phyloP scores from a whole-genome alignment of 2,113 vertebrate species.

The Sylvilagus bachmani region DNA sequence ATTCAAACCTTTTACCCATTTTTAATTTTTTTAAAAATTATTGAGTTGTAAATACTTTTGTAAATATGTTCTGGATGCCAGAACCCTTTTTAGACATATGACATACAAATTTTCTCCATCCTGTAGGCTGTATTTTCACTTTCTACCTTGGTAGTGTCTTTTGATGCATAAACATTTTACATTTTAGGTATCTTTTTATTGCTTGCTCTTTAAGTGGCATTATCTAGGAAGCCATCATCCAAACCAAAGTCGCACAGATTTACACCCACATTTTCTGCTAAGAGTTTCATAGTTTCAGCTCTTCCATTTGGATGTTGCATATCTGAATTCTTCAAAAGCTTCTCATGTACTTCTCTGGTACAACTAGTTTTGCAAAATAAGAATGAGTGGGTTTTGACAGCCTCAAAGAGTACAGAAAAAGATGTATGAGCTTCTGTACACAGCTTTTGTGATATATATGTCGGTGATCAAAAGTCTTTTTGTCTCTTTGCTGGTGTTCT shows the following conservation, averaged over 20 bases:
- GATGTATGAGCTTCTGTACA: not conserved
- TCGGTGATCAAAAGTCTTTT: not conserved
- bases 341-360: not conserved
- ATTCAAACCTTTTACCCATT: not conserved
- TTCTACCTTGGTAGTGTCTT: not conserved
- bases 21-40: not conserved
- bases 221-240: constrained; percentile 20
- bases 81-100: constrained; percentile 21
- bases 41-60: constrained; percentile 12
- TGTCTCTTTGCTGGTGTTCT: not conserved
- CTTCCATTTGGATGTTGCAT: not conserved
- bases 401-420: not conserved
- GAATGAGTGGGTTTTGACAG: constrained; percentile 14
- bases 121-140: not conserved
- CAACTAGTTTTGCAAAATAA: constrained; percentile 19
- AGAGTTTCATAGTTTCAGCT: constrained; percentile 40
- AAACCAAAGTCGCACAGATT: not conserved
- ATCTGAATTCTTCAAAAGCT: constrained; percentile 33
- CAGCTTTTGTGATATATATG: not conserved
- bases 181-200: constrained; percentile 27
- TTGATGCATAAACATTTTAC: not conserved
- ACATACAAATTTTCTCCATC: constrained; percentile 37
- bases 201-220: not conserved
- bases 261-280: not conserved
- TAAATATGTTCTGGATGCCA: not conserved